Evolutionary conservation across 2,888 invertebrate species (phyloP).

Genomic region (Lysandra bellargus): DNA sequence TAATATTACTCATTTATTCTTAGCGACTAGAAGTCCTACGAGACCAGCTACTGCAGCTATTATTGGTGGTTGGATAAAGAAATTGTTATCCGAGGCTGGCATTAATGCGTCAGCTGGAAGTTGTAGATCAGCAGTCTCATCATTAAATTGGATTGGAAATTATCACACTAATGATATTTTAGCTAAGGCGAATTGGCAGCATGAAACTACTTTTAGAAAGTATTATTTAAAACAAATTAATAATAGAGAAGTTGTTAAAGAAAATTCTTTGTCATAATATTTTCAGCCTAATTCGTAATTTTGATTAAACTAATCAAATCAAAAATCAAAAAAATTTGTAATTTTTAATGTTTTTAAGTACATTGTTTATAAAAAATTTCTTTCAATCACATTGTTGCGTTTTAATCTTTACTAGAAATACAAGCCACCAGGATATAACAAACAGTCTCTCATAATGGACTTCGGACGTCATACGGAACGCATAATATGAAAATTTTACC

Average conservation of each 20-base stretch:
- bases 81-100: background rate
- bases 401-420: slow-evolving; percentile 1
- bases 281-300: background rate
- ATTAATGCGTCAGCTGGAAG: too few relatives aligned
- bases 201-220: too few relatives aligned
- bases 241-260: background rate
- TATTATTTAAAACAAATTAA: background rate
- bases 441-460: background rate
- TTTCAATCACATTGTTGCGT: background rate
- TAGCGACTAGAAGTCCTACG: background rate
- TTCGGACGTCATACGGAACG: too few relatives aligned
- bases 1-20: background rate
- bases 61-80: background rate
- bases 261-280: background rate
- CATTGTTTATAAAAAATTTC: background rate
- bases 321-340: too few relatives aligned
- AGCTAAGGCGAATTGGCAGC: too few relatives aligned
- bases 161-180: too few relatives aligned
- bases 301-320: too few relatives aligned
- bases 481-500: too few relatives aligned
- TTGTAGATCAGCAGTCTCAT: too few relatives aligned
- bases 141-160: too few relatives aligned
- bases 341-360: background rate
- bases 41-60: background rate
- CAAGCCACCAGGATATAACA: slow-evolving; percentile 8